Conservation (phyloP, 2,113 vertebrate genomes). For the Delphinus delphis region DNA sequence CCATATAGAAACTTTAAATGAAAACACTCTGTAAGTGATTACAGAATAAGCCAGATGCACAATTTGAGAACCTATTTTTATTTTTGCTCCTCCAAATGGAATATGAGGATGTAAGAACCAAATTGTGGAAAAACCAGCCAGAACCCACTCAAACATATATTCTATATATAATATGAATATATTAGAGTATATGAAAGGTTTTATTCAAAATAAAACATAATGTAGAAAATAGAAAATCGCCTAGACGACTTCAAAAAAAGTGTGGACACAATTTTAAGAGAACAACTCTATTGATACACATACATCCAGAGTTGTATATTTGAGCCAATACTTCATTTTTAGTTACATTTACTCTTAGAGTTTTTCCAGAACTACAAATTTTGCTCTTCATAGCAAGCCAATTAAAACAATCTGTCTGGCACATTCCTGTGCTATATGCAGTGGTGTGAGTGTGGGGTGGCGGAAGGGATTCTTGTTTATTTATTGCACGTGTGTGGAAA, state of each 20-base stretch:
- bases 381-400: neutral
- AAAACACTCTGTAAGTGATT: neutral
- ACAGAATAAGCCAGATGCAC: neutral
- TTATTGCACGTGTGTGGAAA: neutral
- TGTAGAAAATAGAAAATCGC: neutral
- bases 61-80: neutral
- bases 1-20: neutral
- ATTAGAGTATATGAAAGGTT: neutral
- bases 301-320: neutral
- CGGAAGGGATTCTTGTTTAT: neutral
- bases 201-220: neutral
- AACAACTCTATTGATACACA: neutral
- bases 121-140: neutral
- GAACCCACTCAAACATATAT: neutral
- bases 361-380: neutral
- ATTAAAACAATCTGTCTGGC: neutral
- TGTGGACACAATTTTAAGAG: neutral
- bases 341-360: neutral
- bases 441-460: fast-evolving
- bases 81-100: neutral
- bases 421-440: neutral
- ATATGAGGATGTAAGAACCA: neutral
- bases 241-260: neutral
- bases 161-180: neutral
- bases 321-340: neutral